Percentiles rank a stretch among this genome's conserved stretches.
These are phyloP conservation scores for Diorhabda sublineata DNA, from an alignment of 1,140 invertebrate genomes.

Conservation along the genomic window DNA sequence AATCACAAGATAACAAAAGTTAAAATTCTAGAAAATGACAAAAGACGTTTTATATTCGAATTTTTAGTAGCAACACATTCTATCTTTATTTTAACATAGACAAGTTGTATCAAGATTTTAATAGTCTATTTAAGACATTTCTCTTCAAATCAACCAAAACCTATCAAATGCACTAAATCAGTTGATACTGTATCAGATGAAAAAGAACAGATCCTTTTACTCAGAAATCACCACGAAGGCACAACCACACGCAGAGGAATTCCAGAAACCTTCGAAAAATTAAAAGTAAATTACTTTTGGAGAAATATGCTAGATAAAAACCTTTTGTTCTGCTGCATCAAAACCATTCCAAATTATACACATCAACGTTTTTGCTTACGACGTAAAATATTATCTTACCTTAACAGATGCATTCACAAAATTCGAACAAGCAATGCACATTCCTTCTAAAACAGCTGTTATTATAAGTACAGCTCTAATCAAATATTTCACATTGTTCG, in stretches of 20 bases:
- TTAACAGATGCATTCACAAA: neutral
- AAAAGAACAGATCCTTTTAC: constrained; percentile 21
- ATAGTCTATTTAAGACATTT: constrained; percentile 15
- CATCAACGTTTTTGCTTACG: too few species aligned
- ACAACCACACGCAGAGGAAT: constrained; percentile 26
- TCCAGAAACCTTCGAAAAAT: constrained; percentile 20
- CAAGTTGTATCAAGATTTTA: constrained; percentile 15
- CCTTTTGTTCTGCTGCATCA: too few species aligned
- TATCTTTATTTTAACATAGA: constrained; percentile 9
- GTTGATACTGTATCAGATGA: constrained; percentile 17
- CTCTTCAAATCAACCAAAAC: constrained; percentile 15
- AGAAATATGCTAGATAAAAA: neutral
- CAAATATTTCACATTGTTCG: constrained; percentile 6
- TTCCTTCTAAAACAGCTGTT: constrained; percentile 1
- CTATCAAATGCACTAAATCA: constrained; percentile 16
- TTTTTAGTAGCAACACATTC: constrained; percentile 18
- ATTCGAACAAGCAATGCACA: neutral
- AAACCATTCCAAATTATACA: too few species aligned
- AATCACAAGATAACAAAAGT: constrained; percentile 20
- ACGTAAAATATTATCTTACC: neutral
- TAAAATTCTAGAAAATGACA: constrained; percentile 10
- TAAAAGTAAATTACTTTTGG: constrained; percentile 23
- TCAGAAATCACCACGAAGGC: constrained; percentile 26
- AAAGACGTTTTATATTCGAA: constrained; percentile 5
- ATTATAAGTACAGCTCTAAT: neutral